Conservation (phyloP, 2,888 invertebrate species). For the Clitarchus hookeri region DNA sequence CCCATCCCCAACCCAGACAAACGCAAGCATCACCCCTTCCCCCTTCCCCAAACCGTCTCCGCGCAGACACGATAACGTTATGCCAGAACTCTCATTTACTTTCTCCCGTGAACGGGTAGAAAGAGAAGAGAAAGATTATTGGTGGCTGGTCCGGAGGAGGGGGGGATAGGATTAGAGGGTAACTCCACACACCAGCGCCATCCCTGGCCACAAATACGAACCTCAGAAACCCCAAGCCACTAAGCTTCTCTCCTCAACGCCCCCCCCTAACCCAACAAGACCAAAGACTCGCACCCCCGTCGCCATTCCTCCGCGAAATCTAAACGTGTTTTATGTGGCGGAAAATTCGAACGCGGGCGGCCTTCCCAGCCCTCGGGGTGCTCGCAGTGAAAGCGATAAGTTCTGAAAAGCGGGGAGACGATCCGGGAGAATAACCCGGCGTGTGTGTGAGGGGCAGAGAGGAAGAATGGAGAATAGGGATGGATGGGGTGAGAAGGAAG, state of each 20-base stretch:
- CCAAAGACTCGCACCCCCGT: no score
- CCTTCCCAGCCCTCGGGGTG: background rate
- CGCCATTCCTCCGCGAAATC: conserved; percentile 34
- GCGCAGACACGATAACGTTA: background rate
- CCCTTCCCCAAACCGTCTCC: background rate
- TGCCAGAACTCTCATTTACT: background rate
- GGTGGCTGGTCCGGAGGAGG: background rate
- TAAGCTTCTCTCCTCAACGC: conserved; percentile 25
- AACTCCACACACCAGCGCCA: background rate
- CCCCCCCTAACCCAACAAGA: conserved; percentile 29
- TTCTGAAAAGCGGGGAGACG: conserved; percentile 18
- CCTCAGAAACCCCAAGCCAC: background rate
- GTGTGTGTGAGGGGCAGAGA: background rate
- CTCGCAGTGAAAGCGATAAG: conserved; percentile 5
- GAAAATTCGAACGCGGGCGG: conserved; percentile 39
- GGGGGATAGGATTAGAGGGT: background rate
- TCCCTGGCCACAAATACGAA: background rate
- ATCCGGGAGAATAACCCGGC: background rate
- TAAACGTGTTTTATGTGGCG: conserved; percentile 43
- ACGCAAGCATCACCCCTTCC: background rate
- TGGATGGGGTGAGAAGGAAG: no score
- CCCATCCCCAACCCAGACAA: background rate
- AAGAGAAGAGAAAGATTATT: no score
- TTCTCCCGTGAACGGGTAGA: no score
- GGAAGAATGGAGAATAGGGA: background rate